A percentile compares a stretch with the other conserved stretches of the same genome.
Conservation (phyloP, 37 sponge, comb jelly and placozoan species). For the Ephydatia muelleri region DNA sequence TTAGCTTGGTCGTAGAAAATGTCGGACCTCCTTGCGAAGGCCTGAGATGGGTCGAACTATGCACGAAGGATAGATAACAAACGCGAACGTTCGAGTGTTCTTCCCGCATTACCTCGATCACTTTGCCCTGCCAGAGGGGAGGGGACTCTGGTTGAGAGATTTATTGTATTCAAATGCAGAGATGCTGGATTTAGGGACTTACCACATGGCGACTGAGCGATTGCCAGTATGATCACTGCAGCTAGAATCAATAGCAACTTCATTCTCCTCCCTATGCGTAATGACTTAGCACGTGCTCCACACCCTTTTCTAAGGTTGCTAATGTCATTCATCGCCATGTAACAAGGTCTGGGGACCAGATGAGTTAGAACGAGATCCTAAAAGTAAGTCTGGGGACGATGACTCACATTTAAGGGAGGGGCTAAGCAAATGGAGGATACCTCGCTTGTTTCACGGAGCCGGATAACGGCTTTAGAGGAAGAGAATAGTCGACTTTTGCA, state of each 20-base stretch:
- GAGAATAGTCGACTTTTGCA: background rate
- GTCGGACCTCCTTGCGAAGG: background rate
- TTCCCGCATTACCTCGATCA: constrained; percentile 17
- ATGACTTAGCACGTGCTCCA: background rate
- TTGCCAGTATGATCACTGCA: background rate
- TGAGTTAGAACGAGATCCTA: too few relatives aligned
- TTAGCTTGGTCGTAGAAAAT: constrained; percentile 11
- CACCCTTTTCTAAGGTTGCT: too few relatives aligned
- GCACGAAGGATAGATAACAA: background rate
- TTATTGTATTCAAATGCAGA: background rate
- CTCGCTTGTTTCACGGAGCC: background rate
- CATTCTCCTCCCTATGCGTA: constrained; percentile 1
- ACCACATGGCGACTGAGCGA: constrained; percentile 20
- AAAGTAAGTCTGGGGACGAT: too few relatives aligned
- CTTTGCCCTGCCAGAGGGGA: background rate
- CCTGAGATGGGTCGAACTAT: constrained; percentile 14
- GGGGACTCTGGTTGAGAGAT: constrained; percentile 7
- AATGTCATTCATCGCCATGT: too few relatives aligned
- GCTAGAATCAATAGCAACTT: background rate
- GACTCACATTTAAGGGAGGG: background rate
- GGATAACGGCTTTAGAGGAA: background rate
- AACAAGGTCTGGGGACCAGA: background rate
- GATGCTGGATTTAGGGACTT: background rate
- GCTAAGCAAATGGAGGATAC: background rate
- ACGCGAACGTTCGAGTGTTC: too few relatives aligned